These are phyloP conservation scores for Petrocephalus microphthalmus DNA, from an alignment of 2,113 vertebrate species.

Conservation along the genomic window DNA sequence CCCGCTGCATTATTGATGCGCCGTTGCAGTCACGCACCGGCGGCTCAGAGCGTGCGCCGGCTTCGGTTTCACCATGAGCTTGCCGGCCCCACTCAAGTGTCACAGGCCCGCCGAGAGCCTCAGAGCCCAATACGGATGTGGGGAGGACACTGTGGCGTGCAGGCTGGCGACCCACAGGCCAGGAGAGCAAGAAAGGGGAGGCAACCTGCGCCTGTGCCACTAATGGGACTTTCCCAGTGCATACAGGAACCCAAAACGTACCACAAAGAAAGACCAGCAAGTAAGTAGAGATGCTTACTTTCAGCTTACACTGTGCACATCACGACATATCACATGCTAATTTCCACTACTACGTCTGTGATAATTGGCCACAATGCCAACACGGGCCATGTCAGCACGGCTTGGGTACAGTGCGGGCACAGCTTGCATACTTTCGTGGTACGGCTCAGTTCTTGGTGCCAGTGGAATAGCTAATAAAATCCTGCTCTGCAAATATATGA, in stretches of 20 bases:
- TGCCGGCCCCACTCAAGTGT: background rate
- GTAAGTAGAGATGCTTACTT: background rate
- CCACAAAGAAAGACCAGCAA: background rate
- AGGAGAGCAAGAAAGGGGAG: background rate
- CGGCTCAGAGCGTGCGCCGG: background rate
- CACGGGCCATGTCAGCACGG: too few species aligned
- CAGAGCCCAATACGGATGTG: background rate
- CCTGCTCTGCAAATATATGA: too few species aligned
- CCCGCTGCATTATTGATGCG: conserved; percentile 40
- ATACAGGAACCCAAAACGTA: background rate
- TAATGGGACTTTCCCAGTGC: background rate
- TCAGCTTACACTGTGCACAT: background rate
- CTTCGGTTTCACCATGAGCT: conserved; percentile 14
- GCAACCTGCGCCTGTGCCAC: background rate
- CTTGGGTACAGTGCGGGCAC: too few species aligned
- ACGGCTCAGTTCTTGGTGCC: too few species aligned
- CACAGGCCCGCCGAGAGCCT: background rate
- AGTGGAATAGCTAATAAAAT: too few species aligned
- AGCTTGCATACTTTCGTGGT: too few species aligned
- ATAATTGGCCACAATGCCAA: too few species aligned
- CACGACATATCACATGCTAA: background rate
- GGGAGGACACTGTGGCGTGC: background rate
- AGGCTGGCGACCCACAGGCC: background rate
- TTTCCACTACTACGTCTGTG: background rate
- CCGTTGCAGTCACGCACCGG: background rate